Evolutionary conservation across 2,797 vertebrate genomes (phyloP).

Genomic region (Hafferia zeledoni): DNA sequence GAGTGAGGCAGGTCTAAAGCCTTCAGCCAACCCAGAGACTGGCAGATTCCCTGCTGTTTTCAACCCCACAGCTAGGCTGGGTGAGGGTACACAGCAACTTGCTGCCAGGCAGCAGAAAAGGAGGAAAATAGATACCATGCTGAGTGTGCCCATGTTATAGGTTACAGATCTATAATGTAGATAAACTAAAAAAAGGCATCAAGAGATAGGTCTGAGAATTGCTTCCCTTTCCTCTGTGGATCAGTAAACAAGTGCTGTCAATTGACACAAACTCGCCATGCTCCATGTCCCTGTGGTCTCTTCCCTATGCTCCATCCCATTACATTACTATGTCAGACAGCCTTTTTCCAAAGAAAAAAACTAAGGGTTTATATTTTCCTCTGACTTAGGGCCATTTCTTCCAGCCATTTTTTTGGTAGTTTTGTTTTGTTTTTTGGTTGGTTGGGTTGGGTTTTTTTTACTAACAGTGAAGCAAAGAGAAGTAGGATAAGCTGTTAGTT

Average conservation of each 20-base stretch:
- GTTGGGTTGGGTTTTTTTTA: neutral
- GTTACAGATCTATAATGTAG: neutral
- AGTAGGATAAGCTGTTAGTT: neutral
- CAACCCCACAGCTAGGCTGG: neutral
- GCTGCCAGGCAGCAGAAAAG: neutral
- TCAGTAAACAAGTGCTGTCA: neutral
- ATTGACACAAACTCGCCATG: neutral
- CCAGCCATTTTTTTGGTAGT: neutral
- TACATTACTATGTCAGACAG: neutral
- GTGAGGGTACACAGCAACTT: neutral
- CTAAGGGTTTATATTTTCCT: neutral
- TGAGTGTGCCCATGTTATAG: neutral
- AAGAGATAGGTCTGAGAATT: neutral
- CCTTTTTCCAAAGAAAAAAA: neutral
- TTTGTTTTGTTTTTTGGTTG: neutral
- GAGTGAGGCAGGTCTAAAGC: neutral
- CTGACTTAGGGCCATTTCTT: neutral
- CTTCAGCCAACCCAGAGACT: rapidly evolving
- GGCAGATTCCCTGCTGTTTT: neutral
- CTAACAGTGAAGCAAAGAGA: neutral
- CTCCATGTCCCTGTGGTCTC: neutral
- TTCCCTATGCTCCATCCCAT: neutral
- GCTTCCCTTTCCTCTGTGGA: neutral
- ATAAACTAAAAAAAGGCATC: neutral
- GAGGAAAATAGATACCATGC: neutral